Conservation (phyloP, 1,140 invertebrate genomes). For the Conopomorpha cramerella region DNA sequence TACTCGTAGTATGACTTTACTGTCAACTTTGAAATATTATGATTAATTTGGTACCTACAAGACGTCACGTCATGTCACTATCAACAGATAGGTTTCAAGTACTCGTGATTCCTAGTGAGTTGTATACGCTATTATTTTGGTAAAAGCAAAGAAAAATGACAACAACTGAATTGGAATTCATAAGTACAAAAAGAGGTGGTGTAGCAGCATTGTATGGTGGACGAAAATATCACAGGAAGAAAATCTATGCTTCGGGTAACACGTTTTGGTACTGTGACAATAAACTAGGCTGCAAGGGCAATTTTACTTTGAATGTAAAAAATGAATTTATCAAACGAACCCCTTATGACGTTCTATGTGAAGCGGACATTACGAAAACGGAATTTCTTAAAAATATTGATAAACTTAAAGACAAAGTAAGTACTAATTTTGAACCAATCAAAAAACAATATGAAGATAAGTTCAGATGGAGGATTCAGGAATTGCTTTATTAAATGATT, state of each 20-base stretch:
- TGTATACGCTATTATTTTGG: background rate
- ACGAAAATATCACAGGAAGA: slow-evolving; percentile 1
- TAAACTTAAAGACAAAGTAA: background rate
- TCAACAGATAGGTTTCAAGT: background rate
- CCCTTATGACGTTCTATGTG: background rate
- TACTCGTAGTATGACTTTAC: too few relatives aligned
- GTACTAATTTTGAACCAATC: background rate
- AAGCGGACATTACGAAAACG: background rate
- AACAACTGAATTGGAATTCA: background rate
- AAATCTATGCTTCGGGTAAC: background rate
- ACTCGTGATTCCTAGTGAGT: background rate
- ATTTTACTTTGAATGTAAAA: background rate
- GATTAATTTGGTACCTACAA: too few relatives aligned
- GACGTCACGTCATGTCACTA: slow-evolving; percentile 1
- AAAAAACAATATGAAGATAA: slow-evolving; percentile 2
- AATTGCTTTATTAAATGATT: background rate
- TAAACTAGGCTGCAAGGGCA: background rate
- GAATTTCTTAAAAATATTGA: background rate
- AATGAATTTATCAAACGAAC: background rate
- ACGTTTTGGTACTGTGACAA: slow-evolving; percentile 1
- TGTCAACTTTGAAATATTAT: too few relatives aligned
- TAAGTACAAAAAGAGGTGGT: slow-evolving; percentile 1
- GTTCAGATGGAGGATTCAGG: background rate
- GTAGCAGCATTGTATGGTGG: background rate
- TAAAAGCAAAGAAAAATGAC: background rate